phyloP scores from a whole-genome alignment of 2,888 invertebrate genomes.

The Perizoma affinitatum region DNA sequence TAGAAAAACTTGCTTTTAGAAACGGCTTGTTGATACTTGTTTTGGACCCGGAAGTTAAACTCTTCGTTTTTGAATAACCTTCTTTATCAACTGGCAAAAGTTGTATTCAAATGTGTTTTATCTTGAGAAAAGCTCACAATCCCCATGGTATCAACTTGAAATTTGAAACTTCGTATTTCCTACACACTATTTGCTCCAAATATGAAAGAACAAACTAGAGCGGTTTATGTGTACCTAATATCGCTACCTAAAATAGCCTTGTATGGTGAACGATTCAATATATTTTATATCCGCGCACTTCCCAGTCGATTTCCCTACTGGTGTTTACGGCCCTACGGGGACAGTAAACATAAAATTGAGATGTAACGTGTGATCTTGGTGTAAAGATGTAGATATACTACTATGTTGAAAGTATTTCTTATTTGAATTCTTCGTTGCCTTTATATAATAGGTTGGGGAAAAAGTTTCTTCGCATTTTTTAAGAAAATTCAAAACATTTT shows the following conservation, averaged over 20 bases:
- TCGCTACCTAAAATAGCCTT: slow-evolving; percentile 22
- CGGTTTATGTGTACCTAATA: slow-evolving; percentile 14
- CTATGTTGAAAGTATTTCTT: slow-evolving; percentile 15
- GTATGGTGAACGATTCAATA: slow-evolving; percentile 41
- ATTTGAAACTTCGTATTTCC: slow-evolving; percentile 13
- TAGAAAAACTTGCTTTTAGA: slow-evolving; percentile 15
- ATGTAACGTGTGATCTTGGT: slow-evolving; percentile 36
- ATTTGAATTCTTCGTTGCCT: slow-evolving; percentile 9
- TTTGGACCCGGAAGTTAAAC: background rate
- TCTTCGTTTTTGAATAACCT: too few species aligned
- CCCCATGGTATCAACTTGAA: slow-evolving; percentile 10
- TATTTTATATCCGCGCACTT: slow-evolving; percentile 48
- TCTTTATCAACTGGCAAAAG: too few species aligned
- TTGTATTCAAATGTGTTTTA: background rate
- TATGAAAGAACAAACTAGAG: slow-evolving; percentile 19
- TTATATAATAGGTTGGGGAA: too few species aligned
- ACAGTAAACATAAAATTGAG: slow-evolving; percentile 48
- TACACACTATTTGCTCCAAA: slow-evolving; percentile 15
- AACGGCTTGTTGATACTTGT: slow-evolving; percentile 7
- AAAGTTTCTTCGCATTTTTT: too few species aligned
- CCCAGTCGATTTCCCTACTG: slow-evolving; percentile 49
- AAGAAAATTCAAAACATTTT: too few species aligned
- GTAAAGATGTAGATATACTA: slow-evolving; percentile 14
- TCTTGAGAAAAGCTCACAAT: slow-evolving; percentile 7
- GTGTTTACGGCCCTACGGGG: slow-evolving; percentile 51